Evolutionary conservation across 2,888 invertebrate genomes (phyloP), one percentile per base, ranked within the genome.

Genomic region (Fragum sueziense): DNA sequence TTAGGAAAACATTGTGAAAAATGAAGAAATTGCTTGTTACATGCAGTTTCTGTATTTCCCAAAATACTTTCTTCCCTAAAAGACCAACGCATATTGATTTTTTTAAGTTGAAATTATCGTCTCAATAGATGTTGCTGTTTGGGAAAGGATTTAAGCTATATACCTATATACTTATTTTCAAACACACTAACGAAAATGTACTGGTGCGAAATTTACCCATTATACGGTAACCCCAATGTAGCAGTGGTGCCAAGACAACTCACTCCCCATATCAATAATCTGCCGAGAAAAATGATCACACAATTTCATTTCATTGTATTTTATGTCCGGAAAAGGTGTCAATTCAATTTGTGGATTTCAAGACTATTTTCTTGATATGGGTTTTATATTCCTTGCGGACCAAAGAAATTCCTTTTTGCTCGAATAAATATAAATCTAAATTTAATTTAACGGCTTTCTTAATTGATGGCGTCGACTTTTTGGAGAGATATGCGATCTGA

Each of bases 251-350:
- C 57, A 57, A 27, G 57, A 22, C 57, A 22, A 27, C n/a, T 57
- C 57, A 14, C 27, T n/a, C 57, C 57, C 3, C 57, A 33, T 61
- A 61, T 61, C 61, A 61, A 61, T 61, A 61, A 61, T 61, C 25
- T n/a, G 54, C 17, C 6, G 61, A 29, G 62, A 65, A 65, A 65
- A 65, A 65, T 65, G 65, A 65, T 65, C 34, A 4, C 65, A 65
- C 41, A 77, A 80, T 80, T 80, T 80, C 70, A 80, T 80, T 77
- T 72, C 74, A 76, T 80, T 74, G 76, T 80, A 80, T 80, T 80
- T 80, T 80, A 80, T 80, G 80, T 74, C 80, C 68, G 73, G 29
- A 47, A 25, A 70, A 77, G 77, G 80, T 80, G 80, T 71, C 80
- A 71, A 62, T 80, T 80, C 77, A 80, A 80, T 80, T 80, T 80